Base-by-base conservation (phyloP, 2,888 invertebrate species). In the Aphodius granarius region DNA sequence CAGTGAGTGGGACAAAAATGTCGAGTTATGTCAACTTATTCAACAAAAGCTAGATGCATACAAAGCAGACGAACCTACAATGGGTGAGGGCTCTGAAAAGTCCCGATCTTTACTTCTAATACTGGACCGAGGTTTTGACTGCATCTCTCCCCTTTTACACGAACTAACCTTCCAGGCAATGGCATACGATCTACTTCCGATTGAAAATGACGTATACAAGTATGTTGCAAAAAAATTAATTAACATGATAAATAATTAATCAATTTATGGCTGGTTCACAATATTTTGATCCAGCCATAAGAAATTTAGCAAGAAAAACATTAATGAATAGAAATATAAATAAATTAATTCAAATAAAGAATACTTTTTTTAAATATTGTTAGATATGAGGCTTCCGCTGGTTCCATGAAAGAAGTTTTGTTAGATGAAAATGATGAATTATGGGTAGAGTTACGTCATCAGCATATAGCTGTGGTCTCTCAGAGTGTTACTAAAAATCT, bases 171-270 rank as follows among this genome's bases (percentile, higher is more conserved):
- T 87, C 80, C 87, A 99, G 89, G 99, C 99, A 22, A 99, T 99
- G 99, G 97, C 97, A 63, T 99, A 99, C 86, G 99, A 99, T 89
- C 91, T 99, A 78, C 90, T 99, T 82, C 97, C 97, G 76, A 98
- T 99, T 81, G 96, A 98, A 83, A 99, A 99, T 86, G 99, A 99
- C 87, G 99, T 99, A n/a, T 99, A 99, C 89, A 97, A 95, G 94
- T 43, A 43, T 6, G 43, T 43, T 43, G 13, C 43, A 1, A 6
- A 3, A 6, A 43, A 43, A 43, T 2, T 1, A 2, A 43, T 2
- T 1, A 2, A 43, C 1, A 2, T 13, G 43, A 9, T 43, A 43
- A 43, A 43, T 9, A 1, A 2, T 43, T 43, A 43, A 43, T 43
- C 13, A n/a, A n/a, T 43, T 3, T 43, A 3, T 43, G 43, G 43